A percentile compares a stretch with the other conserved stretches of the same genome.
Conservation (phyloP, 2,113 vertebrate genomes). For the Marcusenius ussheri region DNA sequence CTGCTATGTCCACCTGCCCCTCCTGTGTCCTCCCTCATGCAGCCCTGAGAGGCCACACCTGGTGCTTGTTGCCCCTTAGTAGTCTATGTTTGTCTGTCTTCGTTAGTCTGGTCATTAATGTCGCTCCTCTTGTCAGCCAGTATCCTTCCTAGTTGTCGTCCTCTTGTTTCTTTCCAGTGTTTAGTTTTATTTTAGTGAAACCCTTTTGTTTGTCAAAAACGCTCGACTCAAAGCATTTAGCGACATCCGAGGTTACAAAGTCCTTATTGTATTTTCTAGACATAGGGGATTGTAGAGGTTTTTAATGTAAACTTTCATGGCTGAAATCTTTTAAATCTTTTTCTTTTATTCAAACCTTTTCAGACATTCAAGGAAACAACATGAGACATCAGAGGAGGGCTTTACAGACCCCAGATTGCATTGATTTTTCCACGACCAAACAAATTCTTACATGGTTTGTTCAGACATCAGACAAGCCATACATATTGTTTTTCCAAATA, state of each 20-base stretch:
- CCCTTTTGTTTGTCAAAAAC: neutral
- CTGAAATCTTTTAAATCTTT: neutral
- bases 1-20: neutral
- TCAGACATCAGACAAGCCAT: neutral
- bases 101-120: neutral
- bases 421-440: neutral
- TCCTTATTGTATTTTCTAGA: neutral
- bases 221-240: neutral
- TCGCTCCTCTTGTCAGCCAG: neutral
- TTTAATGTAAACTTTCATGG: neutral
- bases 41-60: neutral
- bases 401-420: neutral
- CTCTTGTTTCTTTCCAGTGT: neutral
- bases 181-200: neutral
- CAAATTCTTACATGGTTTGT: neutral
- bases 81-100: neutral
- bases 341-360: neutral
- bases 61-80: neutral
- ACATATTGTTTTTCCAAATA: neutral
- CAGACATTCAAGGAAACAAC: neutral
- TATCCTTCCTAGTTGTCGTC: neutral
- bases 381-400: neutral
- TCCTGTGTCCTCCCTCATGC: neutral
- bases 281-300: neutral
- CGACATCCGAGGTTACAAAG: neutral